phyloP scores from a whole-genome alignment of 2,113 vertebrate genomes.

The Microcebus ravelobensis region DNA sequence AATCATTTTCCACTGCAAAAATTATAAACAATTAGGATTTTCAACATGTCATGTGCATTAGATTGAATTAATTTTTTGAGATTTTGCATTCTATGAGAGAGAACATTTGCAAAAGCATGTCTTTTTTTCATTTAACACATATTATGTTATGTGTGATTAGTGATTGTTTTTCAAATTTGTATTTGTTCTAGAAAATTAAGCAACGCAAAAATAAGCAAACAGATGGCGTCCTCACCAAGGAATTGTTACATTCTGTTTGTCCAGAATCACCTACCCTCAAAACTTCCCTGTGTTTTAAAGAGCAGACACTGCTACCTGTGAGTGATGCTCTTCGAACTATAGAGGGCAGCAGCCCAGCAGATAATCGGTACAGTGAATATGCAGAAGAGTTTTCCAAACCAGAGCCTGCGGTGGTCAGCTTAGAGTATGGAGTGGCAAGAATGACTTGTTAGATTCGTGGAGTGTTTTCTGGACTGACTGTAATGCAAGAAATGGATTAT shows the following conservation, averaged over 20 bases:
- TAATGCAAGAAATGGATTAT: conserved; percentile 6
- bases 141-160: background rate
- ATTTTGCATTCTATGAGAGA: background rate
- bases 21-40: background rate
- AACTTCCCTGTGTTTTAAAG: conserved; percentile 88
- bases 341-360: conserved; percentile 95
- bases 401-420: conserved; percentile 93
- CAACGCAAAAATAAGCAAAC: conserved; percentile 84
- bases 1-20: conserved; percentile 4
- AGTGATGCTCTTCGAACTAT: conserved; percentile 90
- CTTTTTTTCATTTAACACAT: background rate
- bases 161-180: conserved; percentile 60
- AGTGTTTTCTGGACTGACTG: conserved; percentile 38
- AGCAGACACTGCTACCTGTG: conserved; percentile 83
- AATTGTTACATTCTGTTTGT: conserved; percentile 77
- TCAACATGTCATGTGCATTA: background rate
- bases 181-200: conserved; percentile 90
- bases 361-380: conserved; percentile 92
- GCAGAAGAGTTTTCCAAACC: conserved; percentile 90
- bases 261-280: conserved; percentile 88
- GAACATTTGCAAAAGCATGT: background rate
- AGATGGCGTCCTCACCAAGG: conserved; percentile 82
- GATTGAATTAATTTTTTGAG: background rate
- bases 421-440: conserved; percentile 96
- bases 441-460: conserved; percentile 92